Evolutionary conservation across 2,113 vertebrate species (phyloP).

Genomic region (Ranitomeya imitator): DNA sequence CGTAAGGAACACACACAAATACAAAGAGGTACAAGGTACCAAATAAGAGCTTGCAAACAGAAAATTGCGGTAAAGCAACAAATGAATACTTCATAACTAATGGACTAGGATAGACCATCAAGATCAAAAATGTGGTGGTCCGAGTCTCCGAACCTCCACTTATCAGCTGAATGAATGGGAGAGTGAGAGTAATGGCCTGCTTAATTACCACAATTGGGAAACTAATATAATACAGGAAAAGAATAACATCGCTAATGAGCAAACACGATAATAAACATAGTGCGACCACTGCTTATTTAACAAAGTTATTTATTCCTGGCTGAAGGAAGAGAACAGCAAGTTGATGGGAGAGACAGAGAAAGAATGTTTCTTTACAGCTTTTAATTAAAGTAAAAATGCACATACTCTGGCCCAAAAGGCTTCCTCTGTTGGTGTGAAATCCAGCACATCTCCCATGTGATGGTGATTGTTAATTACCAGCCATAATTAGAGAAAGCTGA

Average conservation of each 20-base stretch:
- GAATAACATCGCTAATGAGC: background rate
- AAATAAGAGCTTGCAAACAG: too few species aligned
- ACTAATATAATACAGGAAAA: background rate
- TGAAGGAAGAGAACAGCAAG: slow-evolving; percentile 24
- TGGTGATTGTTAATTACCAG: slow-evolving; percentile 26
- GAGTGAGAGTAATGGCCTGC: background rate
- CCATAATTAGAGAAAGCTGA: slow-evolving; percentile 16
- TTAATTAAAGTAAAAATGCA: slow-evolving; percentile 41
- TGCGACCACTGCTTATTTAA: background rate
- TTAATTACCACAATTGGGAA: background rate
- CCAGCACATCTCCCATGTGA: slow-evolving; percentile 27
- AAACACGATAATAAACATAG: slow-evolving; percentile 31
- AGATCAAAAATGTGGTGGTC: too few species aligned
- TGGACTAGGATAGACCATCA: too few species aligned
- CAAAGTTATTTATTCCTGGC: slow-evolving; percentile 38
- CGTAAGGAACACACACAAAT: too few species aligned
- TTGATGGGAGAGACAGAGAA: background rate
- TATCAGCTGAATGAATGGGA: background rate
- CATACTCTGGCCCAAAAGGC: slow-evolving; percentile 26
- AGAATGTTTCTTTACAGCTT: slow-evolving; percentile 20
- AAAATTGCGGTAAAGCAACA: too few species aligned
- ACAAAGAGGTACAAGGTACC: too few species aligned
- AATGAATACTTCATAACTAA: too few species aligned
- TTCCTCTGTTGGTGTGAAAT: slow-evolving; percentile 20
- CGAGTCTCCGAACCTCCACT: background rate